Conservation (phyloP, 2,113 vertebrate genomes). For the Dasypus novemcinctus region DNA sequence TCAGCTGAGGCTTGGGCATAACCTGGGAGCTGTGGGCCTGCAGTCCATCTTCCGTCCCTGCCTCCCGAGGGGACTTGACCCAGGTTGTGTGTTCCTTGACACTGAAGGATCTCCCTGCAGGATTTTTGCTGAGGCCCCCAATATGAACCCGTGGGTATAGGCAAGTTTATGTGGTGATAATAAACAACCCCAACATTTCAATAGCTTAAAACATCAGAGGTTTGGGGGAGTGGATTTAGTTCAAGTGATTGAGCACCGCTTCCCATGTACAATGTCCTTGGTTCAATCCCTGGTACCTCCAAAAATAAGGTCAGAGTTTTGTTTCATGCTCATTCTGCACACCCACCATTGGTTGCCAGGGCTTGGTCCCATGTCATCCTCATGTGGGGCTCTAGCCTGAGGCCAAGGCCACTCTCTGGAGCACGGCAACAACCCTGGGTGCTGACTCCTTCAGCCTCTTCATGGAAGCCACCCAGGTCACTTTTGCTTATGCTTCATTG, state of each 20-base stretch:
- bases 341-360: not conserved
- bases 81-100: not conserved
- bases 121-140: not conserved
- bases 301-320: not conserved
- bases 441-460: not conserved
- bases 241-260: too few species aligned
- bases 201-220: not conserved
- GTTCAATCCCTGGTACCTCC: too few species aligned
- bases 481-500: not conserved
- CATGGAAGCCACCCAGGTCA: not conserved
- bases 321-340: not conserved
- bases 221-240: too few species aligned
- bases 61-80: not conserved
- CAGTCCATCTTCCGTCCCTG: not conserved
- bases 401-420: not conserved
- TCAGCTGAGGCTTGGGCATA: not conserved
- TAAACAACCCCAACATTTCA: not conserved
- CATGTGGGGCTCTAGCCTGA: not conserved
- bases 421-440: rapidly evolving
- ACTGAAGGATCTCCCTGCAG: not conserved
- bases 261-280: too few species aligned
- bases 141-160: not conserved
- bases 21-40: not conserved
- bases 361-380: not conserved
- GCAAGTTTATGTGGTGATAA: not conserved